Base-by-base conservation (phyloP, 2,113 vertebrate species). In the Thryonomys swinderianus region DNA sequence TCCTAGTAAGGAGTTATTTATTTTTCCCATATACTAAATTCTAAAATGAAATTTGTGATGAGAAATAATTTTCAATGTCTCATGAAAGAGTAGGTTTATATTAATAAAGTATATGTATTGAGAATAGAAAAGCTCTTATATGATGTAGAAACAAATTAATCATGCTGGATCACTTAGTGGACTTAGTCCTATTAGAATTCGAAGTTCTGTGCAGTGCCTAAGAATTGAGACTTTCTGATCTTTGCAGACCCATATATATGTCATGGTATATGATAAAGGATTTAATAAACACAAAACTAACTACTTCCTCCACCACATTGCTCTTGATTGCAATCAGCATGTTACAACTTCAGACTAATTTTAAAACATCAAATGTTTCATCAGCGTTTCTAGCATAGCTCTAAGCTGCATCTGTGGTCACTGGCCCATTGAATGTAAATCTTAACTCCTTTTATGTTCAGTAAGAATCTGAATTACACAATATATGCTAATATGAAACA, bases 281-380 rank as follows among this genome's bases (percentile, higher is more conserved):
- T 96, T 94, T 86, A 96, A 93, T 85, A 96, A 93, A 64, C 2
- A 78, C 48, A 74, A 95, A 95, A 95, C 91, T 95, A 85, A 92
- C n/a, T 32, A 25, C 45, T 92, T 9, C 81, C 51, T 90, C 37
- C 21, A 74, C 84, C 37, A 48, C 90, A 87, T 71, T 96, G 74
- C 69, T 94, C 85, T 95, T 97, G 96, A 97, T 97, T 96, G 92
- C 96, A 96, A 96, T 97, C 92, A 97, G 95, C 85, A 64, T 95
- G 79, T 90, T 92, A 93, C 82, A 97, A 48, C 83, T 89, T 94
- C 32, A 93, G 69, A 67, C 93, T 97, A 97, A 98, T 97, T 97
- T 96, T 91, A 85, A 93, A 97, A 95, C 86, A 5, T 74, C 37
- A 74, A 20, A 76, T 55, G 30, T 91, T 90, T 81, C 80, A 55